Evolutionary conservation across 2,113 vertebrate genomes (phyloP).

Genomic region (Tragelaphus imberbis): DNA sequence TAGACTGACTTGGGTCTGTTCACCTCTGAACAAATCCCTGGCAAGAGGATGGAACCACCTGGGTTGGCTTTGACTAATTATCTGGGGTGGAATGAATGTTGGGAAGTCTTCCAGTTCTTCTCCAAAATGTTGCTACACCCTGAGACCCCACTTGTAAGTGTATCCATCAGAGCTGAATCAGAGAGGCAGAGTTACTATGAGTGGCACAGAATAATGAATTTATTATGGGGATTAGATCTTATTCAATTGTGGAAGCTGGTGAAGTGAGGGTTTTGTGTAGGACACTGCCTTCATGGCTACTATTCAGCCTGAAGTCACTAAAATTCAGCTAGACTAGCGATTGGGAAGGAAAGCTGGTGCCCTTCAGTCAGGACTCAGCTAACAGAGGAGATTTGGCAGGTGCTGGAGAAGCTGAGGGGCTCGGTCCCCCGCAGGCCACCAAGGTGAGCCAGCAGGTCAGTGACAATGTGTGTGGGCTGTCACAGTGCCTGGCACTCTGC

Average conservation of each 20-base stretch:
- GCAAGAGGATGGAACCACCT: not conserved
- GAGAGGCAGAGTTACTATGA: not conserved
- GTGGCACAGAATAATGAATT: not conserved
- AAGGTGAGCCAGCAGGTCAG: not conserved
- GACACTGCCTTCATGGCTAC: not conserved
- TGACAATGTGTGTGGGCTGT: no score
- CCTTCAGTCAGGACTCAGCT: not conserved
- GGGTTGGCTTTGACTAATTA: not conserved
- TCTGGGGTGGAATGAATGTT: not conserved
- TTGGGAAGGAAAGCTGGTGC: not conserved
- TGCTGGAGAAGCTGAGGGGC: not conserved
- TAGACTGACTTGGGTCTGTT: not conserved
- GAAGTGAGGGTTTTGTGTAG: not conserved
- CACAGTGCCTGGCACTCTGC: not conserved
- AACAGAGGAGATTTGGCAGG: not conserved
- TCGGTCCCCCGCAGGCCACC: not conserved
- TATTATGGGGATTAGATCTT: not conserved
- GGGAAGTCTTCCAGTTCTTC: not conserved
- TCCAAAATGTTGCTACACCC: slow-evolving; percentile 2
- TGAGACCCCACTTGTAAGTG: not conserved
- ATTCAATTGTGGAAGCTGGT: not conserved
- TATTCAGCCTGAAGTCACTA: not conserved
- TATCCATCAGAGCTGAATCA: not conserved
- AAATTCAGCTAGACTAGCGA: not conserved
- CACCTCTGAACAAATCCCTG: not conserved